phyloP scores from a whole-genome alignment of 2,888 invertebrate species.

The Griposia aprilina region DNA sequence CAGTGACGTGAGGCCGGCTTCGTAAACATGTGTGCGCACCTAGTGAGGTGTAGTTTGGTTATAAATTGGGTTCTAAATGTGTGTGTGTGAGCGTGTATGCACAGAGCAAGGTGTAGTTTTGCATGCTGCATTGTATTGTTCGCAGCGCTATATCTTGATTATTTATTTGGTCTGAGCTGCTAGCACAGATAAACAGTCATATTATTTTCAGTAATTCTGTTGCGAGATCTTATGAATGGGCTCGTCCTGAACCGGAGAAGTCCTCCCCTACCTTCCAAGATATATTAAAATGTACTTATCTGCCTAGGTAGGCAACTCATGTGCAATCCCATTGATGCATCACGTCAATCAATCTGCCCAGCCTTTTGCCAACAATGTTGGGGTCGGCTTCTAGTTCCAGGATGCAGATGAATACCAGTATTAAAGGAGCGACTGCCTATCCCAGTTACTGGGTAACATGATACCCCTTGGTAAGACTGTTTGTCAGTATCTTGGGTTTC shows the following conservation, averaged over 20 bases:
- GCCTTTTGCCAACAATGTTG: not conserved
- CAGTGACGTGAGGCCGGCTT: too few species aligned
- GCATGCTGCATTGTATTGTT: too few species aligned
- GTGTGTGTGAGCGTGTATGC: too few species aligned
- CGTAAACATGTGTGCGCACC: too few species aligned
- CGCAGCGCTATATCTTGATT: too few species aligned
- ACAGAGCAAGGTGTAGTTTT: too few species aligned
- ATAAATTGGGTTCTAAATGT: too few species aligned
- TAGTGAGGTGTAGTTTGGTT: too few species aligned
- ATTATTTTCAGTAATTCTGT: not conserved
- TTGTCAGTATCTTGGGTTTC: not conserved
- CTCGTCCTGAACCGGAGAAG: not conserved
- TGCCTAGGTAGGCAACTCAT: not conserved
- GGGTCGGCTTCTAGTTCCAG: not conserved
- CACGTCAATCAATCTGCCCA: not conserved
- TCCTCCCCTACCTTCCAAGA: not conserved
- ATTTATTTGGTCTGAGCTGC: not conserved
- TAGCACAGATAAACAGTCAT: not conserved
- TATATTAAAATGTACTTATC: not conserved
- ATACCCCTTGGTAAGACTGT: not conserved
- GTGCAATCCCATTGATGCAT: not conserved
- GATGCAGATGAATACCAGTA: not conserved
- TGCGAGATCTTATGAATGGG: not conserved
- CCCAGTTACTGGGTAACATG: not conserved
- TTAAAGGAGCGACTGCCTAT: not conserved